Conservation (phyloP, 2,113 vertebrate genomes). For the Larimichthys polyactis region DNA sequence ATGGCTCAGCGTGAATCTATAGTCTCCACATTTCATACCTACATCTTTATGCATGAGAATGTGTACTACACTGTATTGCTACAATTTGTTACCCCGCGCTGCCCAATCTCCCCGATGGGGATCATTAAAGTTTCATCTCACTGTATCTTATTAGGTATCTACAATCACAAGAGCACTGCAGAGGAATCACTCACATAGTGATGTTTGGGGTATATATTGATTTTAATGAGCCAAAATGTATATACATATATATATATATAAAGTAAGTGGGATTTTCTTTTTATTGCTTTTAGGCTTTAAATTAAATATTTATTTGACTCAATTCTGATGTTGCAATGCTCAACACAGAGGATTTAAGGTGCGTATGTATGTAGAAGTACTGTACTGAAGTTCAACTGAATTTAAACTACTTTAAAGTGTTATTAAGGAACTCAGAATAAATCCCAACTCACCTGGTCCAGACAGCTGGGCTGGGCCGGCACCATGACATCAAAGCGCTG, state of each 20-base stretch:
- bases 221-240: constrained; percentile 35
- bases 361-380: neutral
- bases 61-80: constrained; percentile 42
- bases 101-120: constrained; percentile 29
- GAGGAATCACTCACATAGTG: constrained; percentile 1
- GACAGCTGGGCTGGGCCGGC: constrained; percentile 57
- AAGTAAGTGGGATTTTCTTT: neutral
- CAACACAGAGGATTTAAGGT: neutral
- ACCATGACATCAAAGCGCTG: constrained; percentile 67
- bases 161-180: constrained; percentile 22
- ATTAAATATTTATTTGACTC: constrained; percentile 8
- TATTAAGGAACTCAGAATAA: constrained; percentile 35
- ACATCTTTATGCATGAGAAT: constrained; percentile 43
- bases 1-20: constrained; percentile 6
- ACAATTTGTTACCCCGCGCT: constrained; percentile 44
- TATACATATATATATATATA: no score
- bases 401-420: constrained; percentile 50
- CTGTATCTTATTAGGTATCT: constrained; percentile 36
- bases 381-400: constrained; percentile 38
- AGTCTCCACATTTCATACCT: neutral
- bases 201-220: constrained; percentile 33
- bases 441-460: constrained; percentile 60
- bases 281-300: neutral
- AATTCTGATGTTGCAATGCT: neutral
- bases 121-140: constrained; percentile 61